Conservation (phyloP, 2,797 vertebrate species). For the Limosa lapponica region DNA sequence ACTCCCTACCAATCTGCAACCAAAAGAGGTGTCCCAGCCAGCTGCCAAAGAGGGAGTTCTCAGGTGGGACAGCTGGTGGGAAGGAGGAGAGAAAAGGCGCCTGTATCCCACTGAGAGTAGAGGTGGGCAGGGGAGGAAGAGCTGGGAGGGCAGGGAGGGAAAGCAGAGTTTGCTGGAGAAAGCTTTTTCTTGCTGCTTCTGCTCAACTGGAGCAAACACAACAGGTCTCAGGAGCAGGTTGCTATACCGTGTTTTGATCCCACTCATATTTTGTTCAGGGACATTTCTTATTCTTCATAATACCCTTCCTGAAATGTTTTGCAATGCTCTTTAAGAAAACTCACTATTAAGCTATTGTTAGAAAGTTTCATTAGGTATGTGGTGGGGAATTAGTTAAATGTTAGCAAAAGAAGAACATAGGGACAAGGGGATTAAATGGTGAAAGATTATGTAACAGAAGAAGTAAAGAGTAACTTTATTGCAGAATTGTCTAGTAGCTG, state of each 20-base stretch:
- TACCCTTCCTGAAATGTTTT: not conserved
- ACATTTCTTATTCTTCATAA: not conserved
- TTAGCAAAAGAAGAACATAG: not conserved
- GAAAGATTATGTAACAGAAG: not conserved
- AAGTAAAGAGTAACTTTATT: not conserved
- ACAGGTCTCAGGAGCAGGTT: not conserved
- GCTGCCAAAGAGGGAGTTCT: not conserved
- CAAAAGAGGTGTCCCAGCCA: not conserved
- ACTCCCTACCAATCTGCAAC: fast-evolving
- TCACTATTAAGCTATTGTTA: not conserved
- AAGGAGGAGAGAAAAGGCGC: not conserved
- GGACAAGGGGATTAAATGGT: not conserved
- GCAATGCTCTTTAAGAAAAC: not conserved
- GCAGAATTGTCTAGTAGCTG: not conserved
- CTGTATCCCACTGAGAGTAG: not conserved
- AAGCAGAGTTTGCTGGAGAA: not conserved
- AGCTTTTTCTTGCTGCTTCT: not conserved
- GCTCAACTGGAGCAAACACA: not conserved
- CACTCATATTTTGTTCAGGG: not conserved
- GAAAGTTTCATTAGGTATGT: not conserved
- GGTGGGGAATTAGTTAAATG: not conserved
- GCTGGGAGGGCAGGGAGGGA: not conserved
- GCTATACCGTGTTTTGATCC: not conserved
- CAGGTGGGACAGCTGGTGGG: not conserved
- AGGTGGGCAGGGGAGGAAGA: not conserved